phyloP scores from a whole-genome alignment of 1,140 invertebrate species.

The Aphaenogaster ashmeadi region DNA sequence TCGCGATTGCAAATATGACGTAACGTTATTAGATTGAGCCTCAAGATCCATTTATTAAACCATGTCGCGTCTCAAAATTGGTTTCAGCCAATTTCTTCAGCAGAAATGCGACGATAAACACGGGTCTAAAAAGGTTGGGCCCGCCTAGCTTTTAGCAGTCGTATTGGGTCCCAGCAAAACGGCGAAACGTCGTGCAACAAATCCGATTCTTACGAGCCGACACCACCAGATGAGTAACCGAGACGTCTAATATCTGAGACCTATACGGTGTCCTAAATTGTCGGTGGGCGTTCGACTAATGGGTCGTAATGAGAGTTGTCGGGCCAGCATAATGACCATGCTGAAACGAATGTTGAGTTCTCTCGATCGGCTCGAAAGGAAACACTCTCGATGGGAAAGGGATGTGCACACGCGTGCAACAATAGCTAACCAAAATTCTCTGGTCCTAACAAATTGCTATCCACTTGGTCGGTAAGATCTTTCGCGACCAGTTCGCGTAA shows the following conservation, averaged over 20 bases:
- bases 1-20: not conserved
- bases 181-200: not conserved
- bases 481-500: slow-evolving; percentile 18
- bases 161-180: not conserved
- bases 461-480: slow-evolving; percentile 8
- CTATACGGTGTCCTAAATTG: slow-evolving; percentile 74
- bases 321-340: slow-evolving; percentile 75
- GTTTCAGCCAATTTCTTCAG: slow-evolving; percentile 3
- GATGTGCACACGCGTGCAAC: slow-evolving; percentile 10
- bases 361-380: slow-evolving; percentile 43
- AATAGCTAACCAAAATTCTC: slow-evolving; percentile 22
- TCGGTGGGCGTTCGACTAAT: slow-evolving; percentile 80
- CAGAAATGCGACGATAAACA: slow-evolving; percentile 25
- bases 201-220: slow-evolving; percentile 42
- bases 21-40: not conserved
- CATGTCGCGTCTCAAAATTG: slow-evolving; percentile 10
- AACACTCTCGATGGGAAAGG: slow-evolving; percentile 48
- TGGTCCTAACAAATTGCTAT: slow-evolving; percentile 49
- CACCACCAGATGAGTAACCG: slow-evolving; percentile 21
- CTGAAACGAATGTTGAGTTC: slow-evolving; percentile 69
- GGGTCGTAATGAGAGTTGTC: slow-evolving; percentile 80
- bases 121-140: slow-evolving; percentile 53
- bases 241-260: slow-evolving; percentile 46
- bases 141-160: slow-evolving; percentile 36
- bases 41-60: slow-evolving; percentile 20